Base-by-base conservation (phyloP, 2,797 vertebrate genomes). In the Passerculus sandwichensis region DNA sequence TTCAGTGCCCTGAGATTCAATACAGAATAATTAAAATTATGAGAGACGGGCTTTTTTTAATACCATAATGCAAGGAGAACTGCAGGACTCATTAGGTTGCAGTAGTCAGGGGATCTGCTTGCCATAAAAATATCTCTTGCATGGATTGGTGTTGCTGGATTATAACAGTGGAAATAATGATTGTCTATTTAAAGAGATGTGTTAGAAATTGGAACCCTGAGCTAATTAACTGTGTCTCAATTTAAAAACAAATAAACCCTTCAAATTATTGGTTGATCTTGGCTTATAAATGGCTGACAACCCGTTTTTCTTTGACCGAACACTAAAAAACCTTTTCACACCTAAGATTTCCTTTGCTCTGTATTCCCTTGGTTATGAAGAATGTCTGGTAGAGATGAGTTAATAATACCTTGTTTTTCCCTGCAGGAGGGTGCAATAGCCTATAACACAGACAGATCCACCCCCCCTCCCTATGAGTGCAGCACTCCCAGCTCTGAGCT, bases 401-500 rank as follows among this genome's bases (percentile, higher is more conserved):
- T 78, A 38, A n/a, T 30, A n/a, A 82, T 32, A 38, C 29, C 59
- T 71, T 61, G 30, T 2, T 73, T 82, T 80, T 73, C 18, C 65
- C 56, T 80, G 34, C 93, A 99, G 99, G 99, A 98, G 3, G 99
- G 99, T 25, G 60, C 93, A 9, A 96, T 98, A 48, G 93, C 96
- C 27, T 99, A 98, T 70, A 97, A 62, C 56, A 91, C 97, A 27
- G 98, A 98, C 29, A 97, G 98, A 94, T 96, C 95, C 56, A 98
- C 98, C 7, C 98, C 99, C 7, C 97, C 97, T 53, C 98, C 98
- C 25, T 99, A 98, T 11, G 96, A 96, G 3, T 99, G 98, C 94
- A 98, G 98, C 94, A 98, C 98, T 1, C 98, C 98, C 3, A 98
- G 98, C 97, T 99, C 99, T 5, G 99, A 99, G 27, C 69, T 97